Percentiles rank a stretch among this genome's conserved stretches.
Conservation (phyloP, 2,797 vertebrate species). For the Sebastiscus tertius region DNA sequence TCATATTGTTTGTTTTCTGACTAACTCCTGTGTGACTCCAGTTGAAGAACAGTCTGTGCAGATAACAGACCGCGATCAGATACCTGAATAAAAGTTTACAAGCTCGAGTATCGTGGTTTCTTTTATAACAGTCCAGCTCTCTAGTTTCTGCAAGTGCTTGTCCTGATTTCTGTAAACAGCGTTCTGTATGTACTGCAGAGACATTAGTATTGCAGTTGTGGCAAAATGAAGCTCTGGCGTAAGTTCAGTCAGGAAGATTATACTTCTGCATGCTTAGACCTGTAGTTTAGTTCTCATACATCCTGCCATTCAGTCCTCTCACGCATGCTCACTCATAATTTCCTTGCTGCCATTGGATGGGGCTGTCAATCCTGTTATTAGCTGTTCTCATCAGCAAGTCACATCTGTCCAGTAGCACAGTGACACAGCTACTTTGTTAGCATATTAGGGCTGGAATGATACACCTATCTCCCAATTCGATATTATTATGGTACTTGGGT, state of each 20-base stretch:
- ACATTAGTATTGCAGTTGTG: neutral
- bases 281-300: neutral
- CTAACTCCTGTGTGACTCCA: neutral
- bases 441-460: neutral
- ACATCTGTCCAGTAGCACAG: neutral
- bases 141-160: neutral
- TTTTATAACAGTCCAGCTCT: neutral
- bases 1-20: constrained; percentile 17
- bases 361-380: neutral
- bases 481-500: no score
- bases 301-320: neutral
- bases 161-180: neutral
- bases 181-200: neutral
- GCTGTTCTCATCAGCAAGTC: neutral
- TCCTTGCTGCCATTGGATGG: neutral
- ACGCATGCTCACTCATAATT: neutral
- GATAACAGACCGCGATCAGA: constrained; percentile 22
- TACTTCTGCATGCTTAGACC: neutral
- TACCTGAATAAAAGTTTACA: constrained; percentile 15
- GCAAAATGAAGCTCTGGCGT: neutral
- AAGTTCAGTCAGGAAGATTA: neutral
- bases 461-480: no score
- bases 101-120: neutral
- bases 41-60: neutral
- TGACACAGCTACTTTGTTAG: neutral